A percentile compares a stretch with the other conserved stretches of the same genome.
Conservation (phyloP, 1,140 invertebrate species). For the Lepidurus couesii region DNA sequence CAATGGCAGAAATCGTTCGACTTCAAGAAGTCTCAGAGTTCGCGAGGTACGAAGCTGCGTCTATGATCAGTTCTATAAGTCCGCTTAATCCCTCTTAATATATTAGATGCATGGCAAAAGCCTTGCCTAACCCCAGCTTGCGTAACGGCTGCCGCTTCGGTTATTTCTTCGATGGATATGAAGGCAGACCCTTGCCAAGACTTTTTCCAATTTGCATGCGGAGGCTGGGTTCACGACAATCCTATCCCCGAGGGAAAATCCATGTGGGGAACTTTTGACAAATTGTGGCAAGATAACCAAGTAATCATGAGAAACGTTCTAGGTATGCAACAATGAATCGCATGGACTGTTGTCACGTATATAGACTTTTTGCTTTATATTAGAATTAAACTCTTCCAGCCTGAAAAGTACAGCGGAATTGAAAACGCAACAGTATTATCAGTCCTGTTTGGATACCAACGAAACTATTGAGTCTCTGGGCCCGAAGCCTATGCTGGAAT, state of each 20-base stretch:
- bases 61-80: not conserved
- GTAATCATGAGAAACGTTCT: conserved; percentile 83
- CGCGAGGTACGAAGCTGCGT: not conserved
- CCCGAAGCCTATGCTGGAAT: conserved; percentile 67
- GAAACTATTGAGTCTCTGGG: conserved; percentile 81
- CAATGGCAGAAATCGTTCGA: conserved; percentile 12
- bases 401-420: conserved; percentile 70
- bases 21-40: not conserved
- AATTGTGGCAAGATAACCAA: conserved; percentile 87
- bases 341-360: conserved; percentile 23
- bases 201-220: conserved; percentile 91
- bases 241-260: conserved; percentile 75
- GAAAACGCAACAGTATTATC: conserved; percentile 85
- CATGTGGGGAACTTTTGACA: conserved; percentile 92
- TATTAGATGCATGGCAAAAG: conserved; percentile 33
- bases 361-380: conserved; percentile 30
- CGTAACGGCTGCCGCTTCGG: conserved; percentile 74
- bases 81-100: conserved; percentile 28
- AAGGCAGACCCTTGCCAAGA: conserved; percentile 82
- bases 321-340: conserved; percentile 43
- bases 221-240: conserved; percentile 85
- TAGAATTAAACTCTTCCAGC: conserved; percentile 55
- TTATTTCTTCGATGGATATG: conserved; percentile 75
- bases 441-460: conserved; percentile 87
- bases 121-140: conserved; percentile 75